Evolutionary conservation across 1,140 invertebrate species (phyloP).

Genomic region (Tyrophagus putrescentiae): DNA sequence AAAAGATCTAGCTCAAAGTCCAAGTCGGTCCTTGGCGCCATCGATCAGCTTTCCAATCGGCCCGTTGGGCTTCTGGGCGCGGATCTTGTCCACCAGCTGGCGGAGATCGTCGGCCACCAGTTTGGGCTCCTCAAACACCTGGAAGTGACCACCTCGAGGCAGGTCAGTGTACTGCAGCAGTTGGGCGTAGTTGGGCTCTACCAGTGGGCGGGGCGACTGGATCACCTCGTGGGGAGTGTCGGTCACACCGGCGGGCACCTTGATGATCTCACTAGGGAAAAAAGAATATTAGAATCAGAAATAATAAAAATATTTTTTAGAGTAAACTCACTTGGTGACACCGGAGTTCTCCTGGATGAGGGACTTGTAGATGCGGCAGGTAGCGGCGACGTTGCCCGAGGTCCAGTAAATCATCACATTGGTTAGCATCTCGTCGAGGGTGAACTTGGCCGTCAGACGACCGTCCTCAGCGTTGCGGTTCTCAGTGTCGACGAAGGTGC

Average conservation of each 20-base stretch:
- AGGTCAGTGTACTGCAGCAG: slow-evolving; percentile 31
- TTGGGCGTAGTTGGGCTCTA: slow-evolving; percentile 28
- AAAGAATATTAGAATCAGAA: background rate
- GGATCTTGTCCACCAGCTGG: background rate
- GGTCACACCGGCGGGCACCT: slow-evolving; percentile 34
- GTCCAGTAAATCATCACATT: slow-evolving; percentile 79
- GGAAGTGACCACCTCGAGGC: slow-evolving; percentile 60
- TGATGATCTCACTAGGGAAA: slow-evolving; percentile 22
- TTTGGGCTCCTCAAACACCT: slow-evolving; percentile 58
- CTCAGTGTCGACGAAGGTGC: slow-evolving; percentile 28
- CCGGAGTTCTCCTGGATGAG: slow-evolving; percentile 7
- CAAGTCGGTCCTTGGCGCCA: too few relatives aligned
- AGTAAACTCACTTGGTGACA: background rate
- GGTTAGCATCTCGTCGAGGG: slow-evolving; percentile 59
- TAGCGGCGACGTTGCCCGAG: slow-evolving; percentile 55
- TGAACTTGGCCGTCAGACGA: slow-evolving; percentile 47
- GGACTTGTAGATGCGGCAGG: slow-evolving; percentile 58
- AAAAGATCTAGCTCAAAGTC: too few relatives aligned
- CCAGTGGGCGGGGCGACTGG: slow-evolving; percentile 27
- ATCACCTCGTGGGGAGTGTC: slow-evolving; percentile 34
- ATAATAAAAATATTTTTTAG: background rate
- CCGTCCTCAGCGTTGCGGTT: slow-evolving; percentile 44
- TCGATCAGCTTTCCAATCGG: too few relatives aligned
- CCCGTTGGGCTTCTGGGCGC: too few relatives aligned
- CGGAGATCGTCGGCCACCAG: slow-evolving; percentile 27